Base-by-base conservation (phyloP, 2,888 invertebrate species). In the Agriotes lineatus region DNA sequence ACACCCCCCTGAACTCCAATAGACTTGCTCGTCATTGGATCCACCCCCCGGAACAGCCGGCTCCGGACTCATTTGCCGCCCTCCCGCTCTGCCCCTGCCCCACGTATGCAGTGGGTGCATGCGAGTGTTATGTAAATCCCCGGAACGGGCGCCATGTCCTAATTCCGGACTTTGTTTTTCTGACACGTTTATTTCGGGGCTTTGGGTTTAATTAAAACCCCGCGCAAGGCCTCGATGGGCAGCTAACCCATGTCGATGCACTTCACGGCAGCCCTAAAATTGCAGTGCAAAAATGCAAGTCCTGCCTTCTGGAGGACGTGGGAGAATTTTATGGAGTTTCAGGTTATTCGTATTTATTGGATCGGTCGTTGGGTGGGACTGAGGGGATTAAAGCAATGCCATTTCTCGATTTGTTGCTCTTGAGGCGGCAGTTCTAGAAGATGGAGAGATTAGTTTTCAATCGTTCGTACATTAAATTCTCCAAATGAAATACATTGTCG, bases 1-100 rank as follows among this genome's bases (percentile, higher is more conserved):
- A 65, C 72, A 65, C 66, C 69, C 73, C 73, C 66, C 69, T 54
- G 62, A 68, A 69, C 64, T 62, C 69, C 72, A 69, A 71, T 74
- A 74, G 74, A 71, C 69, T 70, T 67, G 70, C 67, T 67, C 72
- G 69, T 62, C 65, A 65, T 70, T 68, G 72, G 70, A 69, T 64
- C 72, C 68, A 66, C 70, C 72, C 61, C 71, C 58, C 19, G 44
- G 48, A 63, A 58, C 59, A 63, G 58, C 62, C 59, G 56, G 64
- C 70, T 58, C 45, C 70, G 48, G 25, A 35, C 52, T 52, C 52
- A 52, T 52, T 52, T 52, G 10, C 33, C 33, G 52, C 59, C 37
- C 10, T 60, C 56, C 56, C 42, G 22, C 30, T 35, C 1, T n/a
- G 10, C 54, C 39, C 44, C 42, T 42, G 10, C 54, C 25, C n/a